Conservation (phyloP, 2,797 vertebrate species). For the Clarias platycephalus region DNA sequence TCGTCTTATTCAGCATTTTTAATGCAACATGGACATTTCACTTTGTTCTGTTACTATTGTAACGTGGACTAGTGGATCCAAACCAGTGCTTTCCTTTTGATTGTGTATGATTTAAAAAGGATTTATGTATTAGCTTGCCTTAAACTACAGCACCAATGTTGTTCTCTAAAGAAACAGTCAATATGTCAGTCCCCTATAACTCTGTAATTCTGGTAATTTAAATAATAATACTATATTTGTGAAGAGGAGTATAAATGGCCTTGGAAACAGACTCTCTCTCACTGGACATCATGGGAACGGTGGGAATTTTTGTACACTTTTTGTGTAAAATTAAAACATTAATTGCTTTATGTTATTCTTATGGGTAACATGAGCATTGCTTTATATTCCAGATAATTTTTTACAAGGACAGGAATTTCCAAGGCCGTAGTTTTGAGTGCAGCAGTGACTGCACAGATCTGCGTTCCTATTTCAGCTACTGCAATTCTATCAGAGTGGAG, state of each 20-base stretch:
- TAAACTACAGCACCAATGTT: conserved; percentile 60
- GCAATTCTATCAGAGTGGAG: conserved; percentile 81
- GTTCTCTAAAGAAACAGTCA: conserved; percentile 74
- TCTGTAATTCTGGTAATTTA: conserved; percentile 73
- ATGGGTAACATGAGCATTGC: conserved; percentile 2
- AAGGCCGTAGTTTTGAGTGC: conserved; percentile 81
- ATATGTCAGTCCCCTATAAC: conserved; percentile 74
- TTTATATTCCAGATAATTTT: conserved; percentile 72
- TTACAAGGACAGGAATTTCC: conserved; percentile 82
- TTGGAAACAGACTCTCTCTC: conserved; percentile 79
- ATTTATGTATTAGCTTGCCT: conserved; percentile 68
- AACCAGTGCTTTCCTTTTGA: conserved; percentile 76
- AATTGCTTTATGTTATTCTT: neutral
- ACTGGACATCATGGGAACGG: conserved; percentile 82
- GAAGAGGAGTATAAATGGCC: conserved; percentile 77
- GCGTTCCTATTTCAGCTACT: conserved; percentile 77
- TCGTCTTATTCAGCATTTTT: neutral
- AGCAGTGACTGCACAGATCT: conserved; percentile 80
- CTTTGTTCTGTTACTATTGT: conserved; percentile 78
- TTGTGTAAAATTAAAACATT: conserved; percentile 2
- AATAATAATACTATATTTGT: conserved; percentile 83
- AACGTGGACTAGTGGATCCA: conserved; percentile 70
- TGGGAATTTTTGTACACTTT: conserved; percentile 63
- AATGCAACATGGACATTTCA: conserved; percentile 65
- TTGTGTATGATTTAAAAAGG: conserved; percentile 73